phyloP scores from a whole-genome alignment of 2,888 invertebrate genomes.

The Cerastis rubricosa region DNA sequence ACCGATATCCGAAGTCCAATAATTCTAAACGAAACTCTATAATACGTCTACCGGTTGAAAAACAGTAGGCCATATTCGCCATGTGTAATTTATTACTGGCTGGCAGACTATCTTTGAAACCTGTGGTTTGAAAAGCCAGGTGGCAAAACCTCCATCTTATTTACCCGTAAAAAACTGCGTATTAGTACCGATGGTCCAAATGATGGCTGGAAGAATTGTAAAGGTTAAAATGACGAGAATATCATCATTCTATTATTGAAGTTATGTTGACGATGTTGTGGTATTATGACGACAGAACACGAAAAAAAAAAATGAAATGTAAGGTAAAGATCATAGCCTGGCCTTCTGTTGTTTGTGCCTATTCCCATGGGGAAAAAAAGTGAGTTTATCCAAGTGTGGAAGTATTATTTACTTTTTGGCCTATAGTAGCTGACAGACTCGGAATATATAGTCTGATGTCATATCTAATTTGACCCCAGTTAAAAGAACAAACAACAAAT shows the following conservation, averaged over 20 bases:
- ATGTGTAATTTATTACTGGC: slow-evolving; percentile 10
- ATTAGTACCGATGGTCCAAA: neutral
- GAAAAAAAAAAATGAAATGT: neutral
- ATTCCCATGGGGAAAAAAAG: neutral
- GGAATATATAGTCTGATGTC: neutral
- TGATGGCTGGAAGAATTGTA: neutral
- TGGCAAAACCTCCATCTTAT: slow-evolving; percentile 1
- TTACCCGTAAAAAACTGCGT: slow-evolving; percentile 3
- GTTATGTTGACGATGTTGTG: neutral
- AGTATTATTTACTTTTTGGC: too few species aligned
- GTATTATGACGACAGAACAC: too few species aligned
- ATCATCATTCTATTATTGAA: neutral
- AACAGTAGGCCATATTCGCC: neutral
- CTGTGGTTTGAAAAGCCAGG: slow-evolving; percentile 4
- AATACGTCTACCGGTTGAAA: slow-evolving; percentile 16
- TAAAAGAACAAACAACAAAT: neutral
- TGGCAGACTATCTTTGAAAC: neutral
- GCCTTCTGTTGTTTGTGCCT: neutral
- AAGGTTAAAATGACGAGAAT: slow-evolving; percentile 16
- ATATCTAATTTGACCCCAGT: neutral
- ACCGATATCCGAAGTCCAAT: neutral
- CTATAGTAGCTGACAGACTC: neutral
- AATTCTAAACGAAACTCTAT: neutral
- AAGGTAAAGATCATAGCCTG: neutral
- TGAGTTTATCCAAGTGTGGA: neutral